phyloP scores from a whole-genome alignment of 2,888 invertebrate species.

The Microplitis deprimator region DNA sequence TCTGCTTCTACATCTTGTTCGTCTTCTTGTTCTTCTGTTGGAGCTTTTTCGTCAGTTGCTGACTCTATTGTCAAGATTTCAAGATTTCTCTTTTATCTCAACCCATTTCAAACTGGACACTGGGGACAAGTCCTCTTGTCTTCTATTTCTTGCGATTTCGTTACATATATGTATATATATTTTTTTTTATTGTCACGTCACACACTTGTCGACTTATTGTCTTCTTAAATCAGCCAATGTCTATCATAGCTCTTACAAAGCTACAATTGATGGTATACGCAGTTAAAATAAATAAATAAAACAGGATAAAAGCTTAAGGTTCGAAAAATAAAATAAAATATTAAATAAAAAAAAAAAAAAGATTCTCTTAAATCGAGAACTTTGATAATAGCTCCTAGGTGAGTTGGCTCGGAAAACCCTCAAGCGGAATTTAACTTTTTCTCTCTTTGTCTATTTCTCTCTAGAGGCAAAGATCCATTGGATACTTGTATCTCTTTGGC shows the following conservation, averaged over 20 bases:
- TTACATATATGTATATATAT: neutral
- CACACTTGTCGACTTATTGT: neutral
- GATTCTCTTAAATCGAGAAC: conserved; percentile 14
- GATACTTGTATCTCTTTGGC: conserved; percentile 1
- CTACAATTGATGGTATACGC: neutral
- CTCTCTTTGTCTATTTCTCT: neutral
- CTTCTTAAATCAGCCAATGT: neutral
- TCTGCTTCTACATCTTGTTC: neutral
- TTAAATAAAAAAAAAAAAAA: neutral
- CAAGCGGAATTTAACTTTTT: conserved; percentile 2
- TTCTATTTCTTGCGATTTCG: neutral
- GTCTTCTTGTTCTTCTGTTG: neutral
- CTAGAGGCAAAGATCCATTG: conserved; percentile 34
- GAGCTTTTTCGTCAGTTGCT: neutral
- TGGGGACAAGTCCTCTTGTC: neutral
- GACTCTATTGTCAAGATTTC: neutral
- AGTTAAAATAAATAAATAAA: neutral
- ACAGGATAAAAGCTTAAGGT: neutral
- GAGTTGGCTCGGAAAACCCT: conserved; percentile 35
- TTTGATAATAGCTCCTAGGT: conserved; percentile 35
- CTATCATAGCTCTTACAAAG: neutral
- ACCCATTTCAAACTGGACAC: neutral
- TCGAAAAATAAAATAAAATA: neutral
- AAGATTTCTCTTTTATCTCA: neutral
- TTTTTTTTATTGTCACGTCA: neutral